A percentile compares a stretch with the other conserved stretches of the same genome.
These are phyloP conservation scores for Furcula furcula DNA, from an alignment of 2,888 invertebrate species.

Conservation along the genomic window DNA sequence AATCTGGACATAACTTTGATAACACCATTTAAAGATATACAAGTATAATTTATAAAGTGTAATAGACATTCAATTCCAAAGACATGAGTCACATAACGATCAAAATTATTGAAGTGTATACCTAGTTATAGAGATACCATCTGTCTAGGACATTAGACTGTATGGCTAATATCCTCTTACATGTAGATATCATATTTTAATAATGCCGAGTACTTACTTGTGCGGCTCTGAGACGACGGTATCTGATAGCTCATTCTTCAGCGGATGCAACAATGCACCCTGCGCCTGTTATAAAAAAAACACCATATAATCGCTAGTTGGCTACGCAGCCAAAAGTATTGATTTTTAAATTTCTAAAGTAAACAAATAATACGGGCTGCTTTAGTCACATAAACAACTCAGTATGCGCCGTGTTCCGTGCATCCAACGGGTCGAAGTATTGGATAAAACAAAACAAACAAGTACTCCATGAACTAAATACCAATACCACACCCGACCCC, in stretches of 20 bases:
- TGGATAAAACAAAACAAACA: conserved; percentile 69
- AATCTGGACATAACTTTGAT: no score
- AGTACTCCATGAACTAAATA: conserved; percentile 68
- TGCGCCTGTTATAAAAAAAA: conserved; percentile 78
- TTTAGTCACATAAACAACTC: conserved; percentile 38
- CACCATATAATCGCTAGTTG: conserved; percentile 41
- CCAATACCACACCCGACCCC: conserved; percentile 68
- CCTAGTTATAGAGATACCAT: conserved; percentile 1
- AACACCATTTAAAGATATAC: no score
- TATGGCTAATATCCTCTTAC: neutral
- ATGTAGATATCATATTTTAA: neutral
- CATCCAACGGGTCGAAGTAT: conserved; percentile 38
- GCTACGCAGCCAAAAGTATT: conserved; percentile 48
- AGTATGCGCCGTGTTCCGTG: conserved; percentile 33
- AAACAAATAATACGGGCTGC: conserved; percentile 13
- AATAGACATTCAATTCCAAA: conserved; percentile 38
- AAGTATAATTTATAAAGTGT: no score
- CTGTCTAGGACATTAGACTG: neutral
- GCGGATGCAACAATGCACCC: conserved; percentile 83
- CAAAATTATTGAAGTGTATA: conserved; percentile 16
- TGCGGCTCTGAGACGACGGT: conserved; percentile 90
- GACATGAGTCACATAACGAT: conserved; percentile 48
- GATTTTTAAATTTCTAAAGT: conserved; percentile 30
- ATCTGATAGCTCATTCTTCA: conserved; percentile 93
- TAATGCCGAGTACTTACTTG: conserved; percentile 85